Evolutionary conservation across 2,888 invertebrate genomes (phyloP).

Genomic region (Fissipunctia ypsillon): DNA sequence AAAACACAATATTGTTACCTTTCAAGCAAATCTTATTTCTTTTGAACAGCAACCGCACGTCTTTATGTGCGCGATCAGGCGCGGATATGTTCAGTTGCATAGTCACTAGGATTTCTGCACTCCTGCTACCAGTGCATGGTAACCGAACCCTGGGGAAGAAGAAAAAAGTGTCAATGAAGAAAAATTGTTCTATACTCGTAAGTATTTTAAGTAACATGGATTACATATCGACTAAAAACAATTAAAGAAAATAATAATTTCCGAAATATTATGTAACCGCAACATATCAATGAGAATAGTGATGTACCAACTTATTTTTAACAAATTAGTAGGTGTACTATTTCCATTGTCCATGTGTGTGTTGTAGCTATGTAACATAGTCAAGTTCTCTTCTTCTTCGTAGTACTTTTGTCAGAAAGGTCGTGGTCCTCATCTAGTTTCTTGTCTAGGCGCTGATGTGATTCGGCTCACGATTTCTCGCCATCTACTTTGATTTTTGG

Average conservation of each 20-base stretch:
- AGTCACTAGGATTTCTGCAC: conserved; percentile 95
- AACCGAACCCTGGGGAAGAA: conserved; percentile 91
- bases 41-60: conserved; percentile 94
- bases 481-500: too few relatives aligned
- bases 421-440: too few relatives aligned
- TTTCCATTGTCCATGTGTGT: not conserved
- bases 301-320: not conserved
- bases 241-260: not conserved
- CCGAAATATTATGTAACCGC: not conserved
- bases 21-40: conserved; percentile 96
- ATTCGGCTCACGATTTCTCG: too few relatives aligned
- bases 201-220: not conserved
- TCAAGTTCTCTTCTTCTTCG: too few relatives aligned
- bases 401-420: too few relatives aligned
- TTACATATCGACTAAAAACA: not conserved
- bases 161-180: not conserved
- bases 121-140: conserved; percentile 95
- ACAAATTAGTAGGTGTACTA: not conserved
- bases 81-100: conserved; percentile 95
- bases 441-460: too few relatives aligned
- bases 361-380: too few relatives aligned
- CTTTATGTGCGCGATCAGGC: conserved; percentile 92
- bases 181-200: too few relatives aligned
- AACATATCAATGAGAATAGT: not conserved
- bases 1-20: conserved; percentile 76